Evolutionary conservation across 1,140 invertebrate genomes (phyloP), one percentile per base, ranked within the genome.

Genomic region (Lycorma delicatula): DNA sequence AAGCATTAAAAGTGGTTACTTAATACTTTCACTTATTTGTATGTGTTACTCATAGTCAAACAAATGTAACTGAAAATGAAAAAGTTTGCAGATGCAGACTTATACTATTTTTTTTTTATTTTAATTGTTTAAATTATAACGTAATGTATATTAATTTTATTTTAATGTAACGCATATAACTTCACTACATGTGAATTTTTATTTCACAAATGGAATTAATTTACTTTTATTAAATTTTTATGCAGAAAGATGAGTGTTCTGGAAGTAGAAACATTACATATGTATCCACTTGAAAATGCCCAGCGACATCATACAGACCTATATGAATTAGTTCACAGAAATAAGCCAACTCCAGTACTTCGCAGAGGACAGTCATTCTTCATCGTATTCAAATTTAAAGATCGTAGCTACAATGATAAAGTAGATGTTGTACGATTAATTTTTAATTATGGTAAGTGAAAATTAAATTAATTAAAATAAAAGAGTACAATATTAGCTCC

Each of bases 311-410:
- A 81, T 64, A 84, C 84, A 4, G 72, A 77, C 27, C 76, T 77
- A 55, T 87, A 76, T 62, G 83, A 87, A 64, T 68, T 77, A 12
- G 70, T 84, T 6, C 75, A 80, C 28, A 48, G 47, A 38, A 75
- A 79, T 3, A 68, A 77, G 57, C 51, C 71, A 1, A 74, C 72
- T 4, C 72, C 79, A 0, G 74, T 87, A 31, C 70, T 86, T 5
- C 69, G 85, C 18, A 70, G 85, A 16, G 85, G 84, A 1, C 76
- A 81, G 62, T 72, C 74, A 1, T 86, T 87, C 71, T 80, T 75
- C 52, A 66, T 83, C 0, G 78, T 77, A 2, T 66, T 85, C 1
- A 68, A 76, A 11, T 83, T 85, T 66, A 66, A 70, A 18, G 29
- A 56, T 47, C 70, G 81, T 60, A 67, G 70, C 1, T 82, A 74